Base-by-base conservation (phyloP, 1,140 invertebrate genomes). In the Gonioctena quinquepunctata region DNA sequence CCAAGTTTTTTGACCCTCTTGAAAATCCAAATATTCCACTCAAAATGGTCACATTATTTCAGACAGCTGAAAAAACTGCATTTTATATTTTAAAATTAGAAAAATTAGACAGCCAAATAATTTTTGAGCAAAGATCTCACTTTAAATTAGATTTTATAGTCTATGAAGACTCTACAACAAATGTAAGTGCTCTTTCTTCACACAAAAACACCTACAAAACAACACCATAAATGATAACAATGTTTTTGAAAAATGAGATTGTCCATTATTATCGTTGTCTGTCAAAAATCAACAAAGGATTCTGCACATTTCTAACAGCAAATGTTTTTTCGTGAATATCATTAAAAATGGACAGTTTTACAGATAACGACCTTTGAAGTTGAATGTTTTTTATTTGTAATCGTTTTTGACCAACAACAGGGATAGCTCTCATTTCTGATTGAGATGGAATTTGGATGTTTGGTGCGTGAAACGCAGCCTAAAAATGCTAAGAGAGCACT, bases 51-150 rank as follows among this genome's bases (percentile, higher is more conserved):
- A 19, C 18, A 22, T 18, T 21, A 56, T 21, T 11, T 18, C 11
- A 6, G n/a, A 19, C 21, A 4, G 3, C 11, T 56, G 2, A 23
- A 56, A 56, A 56, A 56, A 23, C 18, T 21, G 22, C 7, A 56
- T 5, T 11, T 21, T 19, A 23, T 54, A 54, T 54, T 54, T 54
- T 11, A 21, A 19, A 54, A 16, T 21, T 54, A 16, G 2, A 18
- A 54, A 60, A 60, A 61, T 28, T 27, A 61, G 59, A 61, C 23
- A 61, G 59, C 59, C 59, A 61, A 61, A 61, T 61, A 13, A 16
- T 57, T 25, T 28, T 61, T 61, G 59, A 61, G 59, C 59, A 61
- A 61, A 27, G 16, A 28, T 61, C 59, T 61, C 59, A 61, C 59
- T 61, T 61, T n/a, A 57, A 57, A 57, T 57, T 57, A 21, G 22